Percentiles rank a stretch among this genome's conserved stretches.
These are phyloP conservation scores for Latheticus oryzae DNA, from an alignment of 2,888 invertebrate species.

Conservation along the genomic window DNA sequence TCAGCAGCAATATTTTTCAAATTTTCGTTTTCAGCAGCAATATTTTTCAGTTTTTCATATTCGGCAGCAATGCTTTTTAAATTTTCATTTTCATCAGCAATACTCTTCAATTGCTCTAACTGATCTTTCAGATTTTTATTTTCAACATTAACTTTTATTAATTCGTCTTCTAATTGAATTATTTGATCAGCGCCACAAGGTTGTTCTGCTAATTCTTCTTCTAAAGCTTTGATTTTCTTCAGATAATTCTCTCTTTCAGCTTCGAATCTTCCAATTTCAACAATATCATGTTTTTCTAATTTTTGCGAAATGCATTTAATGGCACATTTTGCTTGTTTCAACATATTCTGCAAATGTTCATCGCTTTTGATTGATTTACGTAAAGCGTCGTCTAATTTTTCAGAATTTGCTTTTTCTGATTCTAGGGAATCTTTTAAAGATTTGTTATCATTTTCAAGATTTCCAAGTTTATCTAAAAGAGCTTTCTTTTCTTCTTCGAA, in stretches of 20 bases:
- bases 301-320: slow-evolving; percentile 57
- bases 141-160: slow-evolving; percentile 47
- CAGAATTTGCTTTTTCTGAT: slow-evolving; percentile 1
- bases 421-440: slow-evolving; percentile 1
- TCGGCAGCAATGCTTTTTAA: slow-evolving; percentile 54
- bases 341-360: slow-evolving; percentile 55
- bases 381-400: slow-evolving; percentile 12
- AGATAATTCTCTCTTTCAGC: slow-evolving; percentile 18
- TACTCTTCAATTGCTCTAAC: slow-evolving; percentile 36
- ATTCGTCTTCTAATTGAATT: background rate
- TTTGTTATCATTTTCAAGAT: slow-evolving; percentile 8
- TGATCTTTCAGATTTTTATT: slow-evolving; percentile 50
- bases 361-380: slow-evolving; percentile 23
- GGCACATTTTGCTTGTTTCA: slow-evolving; percentile 59
- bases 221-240: slow-evolving; percentile 40
- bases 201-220: slow-evolving; percentile 45
- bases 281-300: slow-evolving; percentile 44
- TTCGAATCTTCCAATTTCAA: slow-evolving; percentile 8
- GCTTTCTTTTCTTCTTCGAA: background rate
- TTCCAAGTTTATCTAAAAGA: background rate
- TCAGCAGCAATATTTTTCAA: too few species aligned
- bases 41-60: slow-evolving; percentile 31
- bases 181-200: slow-evolving; percentile 7
- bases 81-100: slow-evolving; percentile 57
- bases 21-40: background rate